Evolutionary conservation across 1,140 invertebrate genomes (phyloP).

Genomic region (Mactra quadrangularis): DNA sequence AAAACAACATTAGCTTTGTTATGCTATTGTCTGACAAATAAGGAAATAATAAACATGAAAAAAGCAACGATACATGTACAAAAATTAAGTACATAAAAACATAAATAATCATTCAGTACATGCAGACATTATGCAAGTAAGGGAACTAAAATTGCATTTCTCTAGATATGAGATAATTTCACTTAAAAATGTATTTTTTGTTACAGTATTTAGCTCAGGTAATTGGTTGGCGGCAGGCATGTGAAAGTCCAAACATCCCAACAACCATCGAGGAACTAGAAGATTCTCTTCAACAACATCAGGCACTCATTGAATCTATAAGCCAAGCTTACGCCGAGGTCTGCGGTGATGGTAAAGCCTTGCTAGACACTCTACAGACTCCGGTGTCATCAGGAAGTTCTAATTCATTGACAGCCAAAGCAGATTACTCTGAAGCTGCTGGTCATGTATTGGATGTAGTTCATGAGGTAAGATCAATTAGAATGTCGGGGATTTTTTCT

Average conservation of each 20-base stretch:
- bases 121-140: too few species aligned
- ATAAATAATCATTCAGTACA: too few species aligned
- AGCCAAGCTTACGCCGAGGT: constrained; percentile 98
- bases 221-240: constrained; percentile 94
- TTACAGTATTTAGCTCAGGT: constrained; percentile 95
- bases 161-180: too few species aligned
- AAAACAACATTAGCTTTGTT: too few species aligned
- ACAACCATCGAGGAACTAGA: constrained; percentile 95
- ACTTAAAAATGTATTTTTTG: too few species aligned
- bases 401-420: constrained; percentile 90
- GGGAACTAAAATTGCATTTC: too few species aligned
- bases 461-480: constrained; percentile 85
- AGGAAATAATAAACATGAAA: too few species aligned
- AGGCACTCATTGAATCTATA: constrained; percentile 97
- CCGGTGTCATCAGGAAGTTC: constrained; percentile 84
- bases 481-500: too few species aligned
- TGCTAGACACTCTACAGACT: constrained; percentile 83
- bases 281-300: constrained; percentile 95
- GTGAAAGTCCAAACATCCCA: constrained; percentile 91
- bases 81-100: too few species aligned
- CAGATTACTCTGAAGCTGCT: constrained; percentile 95
- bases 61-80: too few species aligned
- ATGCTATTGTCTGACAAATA: too few species aligned
- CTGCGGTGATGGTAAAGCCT: constrained; percentile 84
- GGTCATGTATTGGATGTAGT: constrained; percentile 85